These are phyloP conservation scores for Enteromius radiatus DNA, from an alignment of 2,797 vertebrate genomes.

Conservation along the genomic window DNA sequence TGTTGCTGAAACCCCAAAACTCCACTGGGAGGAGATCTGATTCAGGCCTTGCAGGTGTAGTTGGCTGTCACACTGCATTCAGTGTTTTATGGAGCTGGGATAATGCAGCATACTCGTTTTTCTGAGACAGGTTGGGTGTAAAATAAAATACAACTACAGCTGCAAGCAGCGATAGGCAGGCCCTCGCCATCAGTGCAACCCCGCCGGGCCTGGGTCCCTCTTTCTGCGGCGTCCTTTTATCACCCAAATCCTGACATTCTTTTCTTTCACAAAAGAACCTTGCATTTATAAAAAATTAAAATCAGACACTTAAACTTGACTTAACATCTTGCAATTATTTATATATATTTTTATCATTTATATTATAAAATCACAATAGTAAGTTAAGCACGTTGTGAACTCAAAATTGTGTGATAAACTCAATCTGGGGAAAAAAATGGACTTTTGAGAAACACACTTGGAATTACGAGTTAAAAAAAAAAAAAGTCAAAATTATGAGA, in stretches of 20 bases:
- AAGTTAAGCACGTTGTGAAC: not conserved
- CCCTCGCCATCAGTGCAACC: too few relatives aligned
- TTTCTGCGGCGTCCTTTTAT: too few relatives aligned
- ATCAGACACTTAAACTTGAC: not conserved
- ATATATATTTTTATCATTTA: too few relatives aligned
- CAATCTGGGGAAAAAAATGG: not conserved
- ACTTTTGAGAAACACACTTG: too few relatives aligned
- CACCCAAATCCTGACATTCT: not conserved
- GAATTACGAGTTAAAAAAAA: too few relatives aligned
- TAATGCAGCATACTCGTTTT: not conserved
- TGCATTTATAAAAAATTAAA: not conserved
- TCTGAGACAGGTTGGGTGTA: constrained; percentile 2
- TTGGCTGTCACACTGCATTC: not conserved
- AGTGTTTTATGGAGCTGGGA: constrained; percentile 45
- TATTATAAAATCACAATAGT: too few relatives aligned
- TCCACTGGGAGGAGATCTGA: constrained; percentile 23
- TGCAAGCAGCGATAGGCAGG: too few relatives aligned
- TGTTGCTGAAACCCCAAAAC: constrained; percentile 21
- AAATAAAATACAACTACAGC: not conserved
- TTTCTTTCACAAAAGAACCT: not conserved
- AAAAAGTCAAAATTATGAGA: too few relatives aligned
- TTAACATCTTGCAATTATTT: too few relatives aligned
- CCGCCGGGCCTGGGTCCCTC: too few relatives aligned
- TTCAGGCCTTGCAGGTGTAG: constrained; percentile 46
- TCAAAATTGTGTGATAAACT: not conserved